Base-by-base conservation (phyloP, 2,797 vertebrate species). In the Anolis apletophallus region DNA sequence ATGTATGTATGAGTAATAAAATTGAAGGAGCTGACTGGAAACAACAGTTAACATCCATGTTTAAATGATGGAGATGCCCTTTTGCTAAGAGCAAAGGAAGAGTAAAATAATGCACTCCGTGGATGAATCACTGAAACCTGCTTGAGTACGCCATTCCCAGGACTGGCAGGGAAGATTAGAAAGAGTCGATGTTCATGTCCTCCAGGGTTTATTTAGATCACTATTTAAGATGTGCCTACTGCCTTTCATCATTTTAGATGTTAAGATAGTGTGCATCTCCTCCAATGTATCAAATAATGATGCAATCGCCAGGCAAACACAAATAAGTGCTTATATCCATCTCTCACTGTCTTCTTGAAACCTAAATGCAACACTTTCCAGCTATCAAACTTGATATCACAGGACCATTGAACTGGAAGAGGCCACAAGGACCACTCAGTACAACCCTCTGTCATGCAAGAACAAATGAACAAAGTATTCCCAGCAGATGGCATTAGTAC, bases 1-100 rank as follows among this genome's bases (percentile, higher is more conserved):
- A 75, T 85, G 90, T 89, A 92, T 85, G 83, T 91, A 89, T 81
- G 85, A 87, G 84, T 69, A 32, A 84, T 78, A 92, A 85, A 90
- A 50, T 0, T 71, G 85, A 69, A 91, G 82, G 17, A 81, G 34
- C 74, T 89, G 79, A 36, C 88, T 81, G 59, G 61, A 80, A 61
- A 80, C 36, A 73, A 11, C 40, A 4, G 88, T 80, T 83, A 88
- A 50, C 55, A 93, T 83, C 90, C 14, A 0, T 78, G 86, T 86
- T 87, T 92, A 88, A 12, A 29, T 32, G 46, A 87, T 86, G 57
- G 17, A 29, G 75, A 68, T 88, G 87, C 85, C 64, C 40, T 88
- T 89, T 68, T 91, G 88, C 87, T 91, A 92, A 94, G 86, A 84
- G 89, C 81, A 71, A 92, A 64, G 26, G 88, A 29, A 1, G 0